phyloP scores from a whole-genome alignment of 2,888 invertebrate species.

The Anarsia innoxiella region DNA sequence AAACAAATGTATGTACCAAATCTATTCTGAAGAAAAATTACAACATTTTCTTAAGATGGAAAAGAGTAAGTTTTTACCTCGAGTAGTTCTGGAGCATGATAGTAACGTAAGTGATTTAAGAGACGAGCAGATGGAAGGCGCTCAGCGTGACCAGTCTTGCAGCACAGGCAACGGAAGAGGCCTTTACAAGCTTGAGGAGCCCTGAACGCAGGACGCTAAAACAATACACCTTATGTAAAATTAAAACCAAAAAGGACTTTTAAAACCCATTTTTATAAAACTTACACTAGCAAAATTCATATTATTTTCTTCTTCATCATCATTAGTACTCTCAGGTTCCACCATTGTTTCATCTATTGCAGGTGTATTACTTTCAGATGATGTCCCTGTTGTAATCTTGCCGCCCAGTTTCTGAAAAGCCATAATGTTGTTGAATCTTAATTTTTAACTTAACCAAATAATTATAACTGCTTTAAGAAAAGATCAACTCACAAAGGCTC shows the following conservation, averaged over 20 bases:
- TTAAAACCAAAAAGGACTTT: no score
- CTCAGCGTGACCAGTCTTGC: conserved; percentile 51
- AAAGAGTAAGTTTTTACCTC: conserved; percentile 44
- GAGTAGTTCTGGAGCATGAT: conserved; percentile 58
- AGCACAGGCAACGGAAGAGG: conserved; percentile 67
- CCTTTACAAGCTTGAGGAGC: conserved; percentile 59
- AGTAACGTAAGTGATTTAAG: conserved; percentile 69
- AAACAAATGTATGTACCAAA: background rate
- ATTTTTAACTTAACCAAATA: no score
- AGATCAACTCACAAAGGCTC: conserved; percentile 64
- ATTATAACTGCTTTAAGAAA: no score
- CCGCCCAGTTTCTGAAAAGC: conserved; percentile 52
- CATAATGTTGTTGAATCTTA: background rate
- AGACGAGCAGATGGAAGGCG: conserved; percentile 57
- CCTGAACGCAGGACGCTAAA: conserved; percentile 34
- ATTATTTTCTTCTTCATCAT: conserved; percentile 42
- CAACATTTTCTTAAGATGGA: background rate
- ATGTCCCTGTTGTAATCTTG: conserved; percentile 46
- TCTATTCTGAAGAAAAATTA: no score
- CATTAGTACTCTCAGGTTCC: conserved; percentile 36
- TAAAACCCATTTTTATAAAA: conserved; percentile 10
- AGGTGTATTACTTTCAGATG: conserved; percentile 37
- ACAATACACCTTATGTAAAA: no score
- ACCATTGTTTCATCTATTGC: conserved; percentile 34
- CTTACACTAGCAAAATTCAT: conserved; percentile 41